Evolutionary conservation across 2,113 vertebrate species (phyloP).

Genomic region (Henicopernis longicauda): DNA sequence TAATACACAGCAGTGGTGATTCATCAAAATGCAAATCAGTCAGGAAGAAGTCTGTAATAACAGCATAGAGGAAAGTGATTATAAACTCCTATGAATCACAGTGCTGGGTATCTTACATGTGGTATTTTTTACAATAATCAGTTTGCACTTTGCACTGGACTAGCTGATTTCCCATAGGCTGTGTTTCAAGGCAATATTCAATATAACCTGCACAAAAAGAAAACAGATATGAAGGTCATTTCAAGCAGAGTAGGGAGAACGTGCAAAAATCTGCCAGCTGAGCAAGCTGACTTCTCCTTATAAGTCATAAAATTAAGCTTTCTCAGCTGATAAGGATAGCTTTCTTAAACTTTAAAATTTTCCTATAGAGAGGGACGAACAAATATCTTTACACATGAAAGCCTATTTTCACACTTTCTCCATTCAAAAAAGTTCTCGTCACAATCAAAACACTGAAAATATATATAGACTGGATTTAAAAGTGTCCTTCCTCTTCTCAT

Average conservation of each 20-base stretch:
- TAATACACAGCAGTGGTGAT: neutral
- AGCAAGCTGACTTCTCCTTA: neutral
- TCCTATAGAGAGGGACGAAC: neutral
- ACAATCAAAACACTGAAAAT: neutral
- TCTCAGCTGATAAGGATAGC: neutral
- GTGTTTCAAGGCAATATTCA: conserved; percentile 16
- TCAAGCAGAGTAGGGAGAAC: neutral
- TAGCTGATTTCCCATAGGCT: conserved; percentile 53
- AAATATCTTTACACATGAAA: neutral
- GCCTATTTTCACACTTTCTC: neutral
- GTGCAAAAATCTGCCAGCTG: neutral
- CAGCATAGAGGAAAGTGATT: neutral
- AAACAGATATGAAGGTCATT: conserved; percentile 30
- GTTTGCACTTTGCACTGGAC: conserved; percentile 20
- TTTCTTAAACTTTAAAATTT: neutral
- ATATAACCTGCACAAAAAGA: conserved; percentile 14
- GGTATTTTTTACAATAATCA: conserved; percentile 16
- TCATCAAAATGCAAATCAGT: conserved; percentile 15
- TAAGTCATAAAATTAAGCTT: neutral
- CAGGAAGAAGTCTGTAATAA: neutral
- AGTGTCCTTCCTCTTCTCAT: neutral
- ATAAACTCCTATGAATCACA: neutral
- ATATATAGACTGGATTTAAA: neutral
- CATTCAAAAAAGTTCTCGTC: neutral
- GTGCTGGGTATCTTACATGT: neutral